Evolutionary conservation across 1,140 invertebrate species (phyloP), one percentile per base, ranked within the genome.

Genomic region (Lerema accius): DNA sequence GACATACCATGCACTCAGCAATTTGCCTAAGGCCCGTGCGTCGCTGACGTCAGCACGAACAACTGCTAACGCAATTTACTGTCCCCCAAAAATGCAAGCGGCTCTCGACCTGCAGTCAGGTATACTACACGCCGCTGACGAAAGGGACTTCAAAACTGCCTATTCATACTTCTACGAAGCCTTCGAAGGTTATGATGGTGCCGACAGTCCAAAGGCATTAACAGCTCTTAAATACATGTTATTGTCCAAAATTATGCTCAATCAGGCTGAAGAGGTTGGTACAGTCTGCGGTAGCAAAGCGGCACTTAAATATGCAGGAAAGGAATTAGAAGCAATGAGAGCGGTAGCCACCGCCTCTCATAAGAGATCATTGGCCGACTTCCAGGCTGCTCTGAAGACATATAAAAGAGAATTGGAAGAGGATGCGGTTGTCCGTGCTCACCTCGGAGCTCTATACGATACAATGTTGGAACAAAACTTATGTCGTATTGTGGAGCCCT

Each of bases 131-230:
- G 99, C 99, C 35, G 99, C 98, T 23, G 99, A 99, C 90, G 99
- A 99, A 88, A 95, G 96, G 80, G 99, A 99, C 84, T 99, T 99
- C 87, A 99, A 99, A 93, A 99, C 99, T 71, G 99, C 99, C 32
- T 99, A 99, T 90, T 99, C 99, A 35, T 99, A 99, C 86, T 99
- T 99, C 86, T 99, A 99, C 92, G 99, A 99, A 93, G 99, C 99
- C 32, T 99, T 99, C 92, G 99, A 99, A 93, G 98, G 98, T 65
- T 99, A 98, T 91, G 98, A 99, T 89, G 98, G 97, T 70, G 96
- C 98, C 11, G 98, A 99, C 79, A 95, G 94, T 78, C 94, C 95
- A 9, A 98, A 98, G 89, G 98, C 99, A 6, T 88, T 99, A 1
- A 96, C 95, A 37, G 97, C 98, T 14, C 91, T 99, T 0, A 99